Evolutionary conservation across 2,113 vertebrate species (phyloP).

Genomic region (Colaptes auratus): DNA sequence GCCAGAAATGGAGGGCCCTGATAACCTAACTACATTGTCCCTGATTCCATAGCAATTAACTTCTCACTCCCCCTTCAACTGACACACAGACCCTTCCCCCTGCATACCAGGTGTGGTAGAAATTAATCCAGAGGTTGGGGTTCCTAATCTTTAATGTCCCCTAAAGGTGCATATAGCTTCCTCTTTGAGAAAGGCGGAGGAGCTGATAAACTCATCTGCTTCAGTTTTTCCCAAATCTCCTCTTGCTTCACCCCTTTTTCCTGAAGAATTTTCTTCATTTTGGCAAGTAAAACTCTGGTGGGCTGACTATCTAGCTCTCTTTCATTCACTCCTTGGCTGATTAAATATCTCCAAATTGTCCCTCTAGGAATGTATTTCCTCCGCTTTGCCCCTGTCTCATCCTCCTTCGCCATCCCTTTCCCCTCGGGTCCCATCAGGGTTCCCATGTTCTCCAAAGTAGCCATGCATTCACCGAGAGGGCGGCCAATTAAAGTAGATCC

Average conservation of each 20-base stretch:
- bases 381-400: rapidly evolving
- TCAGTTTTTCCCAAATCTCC: slow-evolving; percentile 29
- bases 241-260: slow-evolving; percentile 30
- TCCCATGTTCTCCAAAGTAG: slow-evolving; percentile 14
- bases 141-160: neutral
- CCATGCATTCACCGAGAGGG: neutral
- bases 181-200: neutral
- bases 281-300: slow-evolving; percentile 11
- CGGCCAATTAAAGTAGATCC: neutral
- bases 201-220: neutral
- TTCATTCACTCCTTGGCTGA: slow-evolving; percentile 16
- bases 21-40: neutral
- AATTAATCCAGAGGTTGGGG: neutral
- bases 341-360: slow-evolving; percentile 33
- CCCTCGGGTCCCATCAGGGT: neutral
- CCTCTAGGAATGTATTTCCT: slow-evolving; percentile 35
- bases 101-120: neutral
- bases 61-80: neutral
- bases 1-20: neutral
- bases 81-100: neutral
- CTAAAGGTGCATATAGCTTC: neutral
- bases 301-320: slow-evolving; percentile 39
- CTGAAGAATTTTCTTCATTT: slow-evolving; percentile 22
- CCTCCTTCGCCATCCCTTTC: neutral
- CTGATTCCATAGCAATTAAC: neutral